Percentiles rank a stretch among this genome's conserved stretches.
Conservation (phyloP, 2,888 invertebrate genomes). For the Brenthis ino region DNA sequence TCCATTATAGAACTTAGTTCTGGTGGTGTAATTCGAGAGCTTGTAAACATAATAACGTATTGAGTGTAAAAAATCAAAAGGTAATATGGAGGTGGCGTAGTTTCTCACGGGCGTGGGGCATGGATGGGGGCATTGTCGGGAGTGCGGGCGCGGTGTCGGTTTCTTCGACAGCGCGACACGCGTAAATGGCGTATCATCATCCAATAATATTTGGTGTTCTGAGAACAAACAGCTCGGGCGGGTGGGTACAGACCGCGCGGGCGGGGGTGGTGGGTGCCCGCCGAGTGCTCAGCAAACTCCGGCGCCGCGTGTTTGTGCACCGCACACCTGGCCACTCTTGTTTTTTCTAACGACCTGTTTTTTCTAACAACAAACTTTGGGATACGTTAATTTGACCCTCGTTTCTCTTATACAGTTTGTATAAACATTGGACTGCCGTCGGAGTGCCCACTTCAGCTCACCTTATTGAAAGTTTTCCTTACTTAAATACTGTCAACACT, state of each 20-base stretch:
- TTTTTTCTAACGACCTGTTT: conserved; percentile 61
- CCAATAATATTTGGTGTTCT: conserved; percentile 63
- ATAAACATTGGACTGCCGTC: conserved; percentile 50
- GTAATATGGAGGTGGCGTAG: conserved; percentile 19
- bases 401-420: conserved; percentile 57
- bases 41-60: conserved; percentile 19
- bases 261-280: conserved; percentile 28
- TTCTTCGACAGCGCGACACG: conserved; percentile 52
- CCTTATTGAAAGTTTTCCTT: conserved; percentile 16
- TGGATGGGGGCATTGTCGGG: neutral
- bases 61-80: conserved; percentile 24
- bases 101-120: conserved; percentile 32
- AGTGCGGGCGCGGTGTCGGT: conserved; percentile 42
- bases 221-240: conserved; percentile 35
- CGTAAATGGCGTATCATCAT: conserved; percentile 68
- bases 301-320: conserved; percentile 48
- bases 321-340: conserved; percentile 56
- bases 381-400: conserved; percentile 62
- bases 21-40: conserved; percentile 17
- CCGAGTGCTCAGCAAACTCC: conserved; percentile 52
- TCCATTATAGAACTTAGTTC: neutral
- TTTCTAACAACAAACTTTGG: conserved; percentile 57
- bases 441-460: conserved; percentile 12
- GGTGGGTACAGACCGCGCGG: conserved; percentile 31
- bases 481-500: neutral